These are phyloP conservation scores for Peromyscus maniculatus DNA, from an alignment of 2,113 vertebrate species.

Conservation along the genomic window DNA sequence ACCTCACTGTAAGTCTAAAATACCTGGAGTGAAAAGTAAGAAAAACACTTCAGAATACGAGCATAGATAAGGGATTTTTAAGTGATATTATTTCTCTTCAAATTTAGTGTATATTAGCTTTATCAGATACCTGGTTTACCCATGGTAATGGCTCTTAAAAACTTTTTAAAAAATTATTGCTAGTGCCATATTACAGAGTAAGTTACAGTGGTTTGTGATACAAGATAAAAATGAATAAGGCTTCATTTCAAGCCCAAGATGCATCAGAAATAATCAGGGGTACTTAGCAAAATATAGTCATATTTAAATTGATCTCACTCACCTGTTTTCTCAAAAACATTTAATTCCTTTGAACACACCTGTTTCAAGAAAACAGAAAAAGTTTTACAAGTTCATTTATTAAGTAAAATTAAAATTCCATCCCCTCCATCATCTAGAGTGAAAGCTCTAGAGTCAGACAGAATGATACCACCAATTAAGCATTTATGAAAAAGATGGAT, in stretches of 20 bases:
- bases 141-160: neutral
- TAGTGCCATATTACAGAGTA: neutral
- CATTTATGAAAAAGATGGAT: neutral
- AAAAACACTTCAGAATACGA: neutral
- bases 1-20: neutral
- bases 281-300: constrained; percentile 43
- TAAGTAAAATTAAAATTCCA: constrained; percentile 39
- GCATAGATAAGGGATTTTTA: neutral
- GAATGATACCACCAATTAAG: constrained; percentile 11
- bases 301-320: constrained; percentile 78
- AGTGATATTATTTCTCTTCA: neutral
- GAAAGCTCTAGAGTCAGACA: constrained; percentile 23
- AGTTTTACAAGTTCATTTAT: constrained; percentile 59
- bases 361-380: constrained; percentile 77
- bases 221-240: neutral
- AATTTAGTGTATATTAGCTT: neutral
- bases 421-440: constrained; percentile 2
- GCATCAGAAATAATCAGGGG: constrained; percentile 19
- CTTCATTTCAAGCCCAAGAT: neutral
- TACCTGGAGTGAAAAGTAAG: neutral
- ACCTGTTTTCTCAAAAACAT: constrained; percentile 80
- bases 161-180: neutral
- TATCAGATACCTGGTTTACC: neutral
- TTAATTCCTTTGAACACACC: constrained; percentile 77
- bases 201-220: neutral